Base-by-base conservation (phyloP, 2,797 vertebrate species). In the Cynopterus sphinx region DNA sequence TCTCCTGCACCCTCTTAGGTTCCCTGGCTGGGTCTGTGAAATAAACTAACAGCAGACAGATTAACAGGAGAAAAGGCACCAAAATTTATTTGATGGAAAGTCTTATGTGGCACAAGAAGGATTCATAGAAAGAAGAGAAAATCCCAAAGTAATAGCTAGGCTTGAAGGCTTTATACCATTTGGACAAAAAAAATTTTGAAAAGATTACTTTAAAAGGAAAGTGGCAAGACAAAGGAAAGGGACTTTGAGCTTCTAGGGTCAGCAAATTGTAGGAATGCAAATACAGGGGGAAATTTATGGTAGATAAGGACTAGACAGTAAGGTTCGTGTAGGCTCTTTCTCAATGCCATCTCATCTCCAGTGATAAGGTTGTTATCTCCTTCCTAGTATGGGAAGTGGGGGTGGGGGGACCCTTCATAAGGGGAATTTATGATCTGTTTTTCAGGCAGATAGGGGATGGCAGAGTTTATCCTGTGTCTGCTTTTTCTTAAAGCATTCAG, bases 141-240 rank as follows among this genome's bases (percentile, higher is more conserved):
- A 90, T 79, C 51, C 51, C n/a, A 9, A 87, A 82, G 83, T 59
- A 61, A 82, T 12, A 81, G 6, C 31, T 57, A 67, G 70, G 49
- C n/a, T 57, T 28, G 17, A 24, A 82, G 17, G 21, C 9, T 82
- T 75, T 68, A 83, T 53, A 36, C 28, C 33, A 53, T 83, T 61
- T 92, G 33, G 41, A 83, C 61, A 57, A 85, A 78, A 83, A 51
- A n/a, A 49, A 5, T 49, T 49, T 16, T 9, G 24, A 36, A 49
- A 86, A 11, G 36, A 68, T 55, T 51, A 19, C n/a, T 82, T 87
- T 87, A 92, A 92, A 92, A 91, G 55, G 39, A 28, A 82, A 82
- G 68, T 43, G 49, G 28, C 21, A 92, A 81, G 77, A 61, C 41
- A 74, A 87, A 91, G 49, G 59, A 79, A 31, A 49, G 17, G 17